phyloP scores from a whole-genome alignment of 2,113 vertebrate species.

The mouse (Mus musculus) region DNA sequence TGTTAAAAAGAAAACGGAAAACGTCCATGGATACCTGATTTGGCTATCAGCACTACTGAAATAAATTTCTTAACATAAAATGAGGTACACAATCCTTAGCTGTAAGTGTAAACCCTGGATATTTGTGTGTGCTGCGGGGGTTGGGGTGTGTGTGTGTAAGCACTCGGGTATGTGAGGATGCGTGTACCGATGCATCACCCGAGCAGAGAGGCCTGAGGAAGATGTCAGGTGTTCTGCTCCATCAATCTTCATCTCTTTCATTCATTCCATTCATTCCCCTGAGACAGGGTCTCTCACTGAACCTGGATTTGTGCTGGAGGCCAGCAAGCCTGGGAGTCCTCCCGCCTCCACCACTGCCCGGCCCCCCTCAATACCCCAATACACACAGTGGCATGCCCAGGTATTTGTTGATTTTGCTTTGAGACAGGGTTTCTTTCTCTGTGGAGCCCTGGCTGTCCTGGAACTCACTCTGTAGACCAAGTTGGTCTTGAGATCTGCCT shows the following conservation, averaged over 20 bases:
- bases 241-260: not conserved
- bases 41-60: not conserved
- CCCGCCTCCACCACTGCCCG: not conserved
- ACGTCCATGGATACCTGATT: not conserved
- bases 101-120: not conserved
- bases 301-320: not conserved
- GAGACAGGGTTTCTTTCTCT: not conserved
- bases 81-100: not conserved
- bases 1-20: not conserved
- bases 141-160: not conserved
- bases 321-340: not conserved
- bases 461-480: not conserved
- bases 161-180: not conserved
- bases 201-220: not conserved
- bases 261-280: not conserved
- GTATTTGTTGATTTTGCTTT: not conserved
- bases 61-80: not conserved
- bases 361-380: not conserved
- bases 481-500: not conserved
- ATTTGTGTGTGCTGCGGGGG: fast-evolving
- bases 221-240: too few relatives aligned
- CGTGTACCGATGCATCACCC: not conserved
- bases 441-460: not conserved
- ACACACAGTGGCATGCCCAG: not conserved
- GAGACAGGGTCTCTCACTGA: not conserved